Conservation (phyloP, 2,888 invertebrate species). For the Macrophya alboannulata region DNA sequence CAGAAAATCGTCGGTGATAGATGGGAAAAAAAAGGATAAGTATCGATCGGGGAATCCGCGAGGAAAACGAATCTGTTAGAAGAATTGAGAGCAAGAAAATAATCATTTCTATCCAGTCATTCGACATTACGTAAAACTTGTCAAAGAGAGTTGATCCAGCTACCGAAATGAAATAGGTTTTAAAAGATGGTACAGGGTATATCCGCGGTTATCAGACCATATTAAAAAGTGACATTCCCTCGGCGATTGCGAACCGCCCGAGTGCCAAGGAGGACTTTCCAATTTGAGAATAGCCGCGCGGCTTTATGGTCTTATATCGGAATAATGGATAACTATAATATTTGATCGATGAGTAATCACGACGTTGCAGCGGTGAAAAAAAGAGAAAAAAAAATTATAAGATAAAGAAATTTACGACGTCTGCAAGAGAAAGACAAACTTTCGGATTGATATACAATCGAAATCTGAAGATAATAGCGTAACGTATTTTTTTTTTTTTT, state of each 20-base stretch:
- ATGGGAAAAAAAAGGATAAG: neutral
- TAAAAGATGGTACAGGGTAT: conserved; percentile 4
- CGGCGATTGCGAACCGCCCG: neutral
- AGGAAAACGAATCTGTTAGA: neutral
- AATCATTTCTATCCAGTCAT: neutral
- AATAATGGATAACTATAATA: neutral
- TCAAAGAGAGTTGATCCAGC: neutral
- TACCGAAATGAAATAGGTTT: neutral
- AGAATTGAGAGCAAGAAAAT: neutral
- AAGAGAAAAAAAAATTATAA: neutral
- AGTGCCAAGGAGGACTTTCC: conserved; percentile 27
- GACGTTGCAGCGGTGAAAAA: neutral
- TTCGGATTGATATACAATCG: conserved; percentile 18
- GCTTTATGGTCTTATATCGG: neutral
- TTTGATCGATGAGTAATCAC: neutral
- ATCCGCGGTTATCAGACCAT: conserved; percentile 53
- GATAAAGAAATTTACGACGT: neutral
- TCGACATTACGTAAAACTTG: neutral
- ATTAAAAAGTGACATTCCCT: conserved; percentile 26
- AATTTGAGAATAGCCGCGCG: conserved; percentile 11
- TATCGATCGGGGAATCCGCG: neutral
- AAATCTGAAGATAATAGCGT: neutral
- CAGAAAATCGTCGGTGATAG: neutral
- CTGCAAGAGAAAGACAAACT: neutral
- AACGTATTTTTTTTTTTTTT: neutral